These are phyloP conservation scores for Myopa testacea DNA, from an alignment of 2,888 invertebrate genomes.

Conservation along the genomic window DNA sequence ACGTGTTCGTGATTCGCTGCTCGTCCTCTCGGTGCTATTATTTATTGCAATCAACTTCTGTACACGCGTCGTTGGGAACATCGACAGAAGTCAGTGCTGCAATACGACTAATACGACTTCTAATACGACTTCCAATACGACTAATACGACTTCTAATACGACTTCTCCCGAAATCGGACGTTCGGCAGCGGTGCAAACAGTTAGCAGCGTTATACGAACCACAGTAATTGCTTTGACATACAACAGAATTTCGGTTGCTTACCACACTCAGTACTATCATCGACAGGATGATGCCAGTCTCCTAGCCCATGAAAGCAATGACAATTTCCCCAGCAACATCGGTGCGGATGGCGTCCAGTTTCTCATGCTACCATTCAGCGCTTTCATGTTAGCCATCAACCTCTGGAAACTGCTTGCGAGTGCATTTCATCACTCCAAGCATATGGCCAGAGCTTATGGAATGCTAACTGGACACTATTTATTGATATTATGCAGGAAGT, in stretches of 20 bases:
- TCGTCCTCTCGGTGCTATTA: no score
- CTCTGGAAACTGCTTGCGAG: background rate
- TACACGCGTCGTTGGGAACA: no score
- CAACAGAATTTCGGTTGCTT: no score
- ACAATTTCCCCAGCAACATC: conserved; percentile 11
- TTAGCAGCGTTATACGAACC: background rate
- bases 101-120: background rate
- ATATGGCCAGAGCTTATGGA: conserved; percentile 2
- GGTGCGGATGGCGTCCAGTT: background rate
- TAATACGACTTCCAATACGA: background rate
- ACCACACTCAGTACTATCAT: conserved; percentile 1
- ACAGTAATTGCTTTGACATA: background rate
- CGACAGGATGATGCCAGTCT: background rate
- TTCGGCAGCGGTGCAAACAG: background rate
- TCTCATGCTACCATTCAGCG: conserved; percentile 8
- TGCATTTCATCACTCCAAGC: background rate
- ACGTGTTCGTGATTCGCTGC: no score
- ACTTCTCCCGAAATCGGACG: background rate
- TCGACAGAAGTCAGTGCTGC: background rate
- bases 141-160: background rate
- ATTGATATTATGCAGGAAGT: background rate
- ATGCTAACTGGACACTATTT: background rate
- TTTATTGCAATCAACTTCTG: no score
- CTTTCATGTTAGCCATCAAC: background rate
- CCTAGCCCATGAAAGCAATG: conserved; percentile 4